A percentile compares a stretch with the other conserved stretches of the same genome.
phyloP scores from a whole-genome alignment of 2,797 vertebrate species.

The Pangasius larnaudii region DNA sequence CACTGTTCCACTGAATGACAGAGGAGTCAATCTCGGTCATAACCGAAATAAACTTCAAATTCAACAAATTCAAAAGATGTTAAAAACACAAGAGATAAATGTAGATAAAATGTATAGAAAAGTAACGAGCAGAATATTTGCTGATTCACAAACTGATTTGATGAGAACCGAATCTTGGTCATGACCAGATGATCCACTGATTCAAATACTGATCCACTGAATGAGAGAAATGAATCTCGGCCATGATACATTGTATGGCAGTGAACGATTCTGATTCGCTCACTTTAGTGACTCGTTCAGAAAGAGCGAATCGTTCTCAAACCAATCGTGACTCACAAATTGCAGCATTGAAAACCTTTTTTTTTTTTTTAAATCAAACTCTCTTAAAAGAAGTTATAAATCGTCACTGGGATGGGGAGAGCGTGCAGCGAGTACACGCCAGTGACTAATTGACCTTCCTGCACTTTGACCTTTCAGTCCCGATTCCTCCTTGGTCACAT shows the following conservation, averaged over 20 bases:
- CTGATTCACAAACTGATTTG: neutral
- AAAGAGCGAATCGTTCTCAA: neutral
- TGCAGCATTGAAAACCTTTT: neutral
- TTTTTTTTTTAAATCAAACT: neutral
- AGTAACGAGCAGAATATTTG: neutral
- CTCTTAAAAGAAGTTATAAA: neutral
- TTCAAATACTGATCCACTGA: neutral
- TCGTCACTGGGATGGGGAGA: neutral
- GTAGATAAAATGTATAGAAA: neutral
- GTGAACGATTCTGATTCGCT: neutral
- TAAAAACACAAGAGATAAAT: neutral
- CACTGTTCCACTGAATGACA: neutral
- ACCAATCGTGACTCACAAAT: neutral
- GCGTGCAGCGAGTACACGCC: neutral
- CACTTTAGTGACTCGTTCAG: neutral
- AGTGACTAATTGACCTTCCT: slow-evolving; percentile 26
- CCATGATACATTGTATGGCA: neutral
- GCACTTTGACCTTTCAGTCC: slow-evolving; percentile 19
- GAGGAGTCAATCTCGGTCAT: neutral
- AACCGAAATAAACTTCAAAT: neutral
- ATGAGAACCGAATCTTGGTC: no score
- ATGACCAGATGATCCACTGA: neutral
- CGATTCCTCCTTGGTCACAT: slow-evolving; percentile 27
- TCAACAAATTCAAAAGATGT: neutral
- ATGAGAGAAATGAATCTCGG: neutral